A percentile compares a stretch with the other conserved stretches of the same genome.
Conservation (phyloP, 2,888 invertebrate genomes). For the Anorthoa munda region DNA sequence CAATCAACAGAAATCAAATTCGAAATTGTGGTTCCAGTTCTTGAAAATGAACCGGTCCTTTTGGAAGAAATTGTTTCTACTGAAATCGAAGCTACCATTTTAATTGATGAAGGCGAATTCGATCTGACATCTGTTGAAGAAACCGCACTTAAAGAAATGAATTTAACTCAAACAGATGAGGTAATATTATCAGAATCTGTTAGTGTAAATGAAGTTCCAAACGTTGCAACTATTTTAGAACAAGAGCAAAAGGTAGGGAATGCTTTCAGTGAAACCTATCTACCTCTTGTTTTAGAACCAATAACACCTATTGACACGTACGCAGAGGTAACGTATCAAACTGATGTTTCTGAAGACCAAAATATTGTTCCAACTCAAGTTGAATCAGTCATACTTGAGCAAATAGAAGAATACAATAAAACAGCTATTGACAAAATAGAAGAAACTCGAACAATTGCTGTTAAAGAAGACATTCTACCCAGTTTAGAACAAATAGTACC, state of each 20-base stretch:
- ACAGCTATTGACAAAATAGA: no score
- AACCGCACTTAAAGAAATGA: background rate
- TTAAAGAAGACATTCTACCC: no score
- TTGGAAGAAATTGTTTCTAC: constrained; percentile 8
- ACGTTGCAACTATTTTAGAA: background rate
- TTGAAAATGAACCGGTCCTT: constrained; percentile 5
- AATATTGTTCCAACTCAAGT: background rate
- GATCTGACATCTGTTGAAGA: background rate
- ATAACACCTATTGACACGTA: background rate
- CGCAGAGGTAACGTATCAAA: background rate
- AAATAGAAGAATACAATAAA: background rate
- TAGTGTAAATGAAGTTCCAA: background rate
- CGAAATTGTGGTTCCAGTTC: background rate
- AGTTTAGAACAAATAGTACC: no score
- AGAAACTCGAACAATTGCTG: no score
- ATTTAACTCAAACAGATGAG: constrained; percentile 3
- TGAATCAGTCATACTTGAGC: background rate
- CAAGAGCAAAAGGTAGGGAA: background rate
- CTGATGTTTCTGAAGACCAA: background rate
- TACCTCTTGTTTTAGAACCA: constrained; percentile 1
- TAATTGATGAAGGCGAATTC: background rate
- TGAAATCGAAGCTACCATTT: constrained; percentile 8
- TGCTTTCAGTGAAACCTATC: background rate
- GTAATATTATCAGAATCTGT: constrained; percentile 10
- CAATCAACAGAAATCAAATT: background rate